Evolutionary conservation across 2,113 vertebrate species (phyloP), one percentile per base, ranked within the genome.

Genomic region (Channa argus): DNA sequence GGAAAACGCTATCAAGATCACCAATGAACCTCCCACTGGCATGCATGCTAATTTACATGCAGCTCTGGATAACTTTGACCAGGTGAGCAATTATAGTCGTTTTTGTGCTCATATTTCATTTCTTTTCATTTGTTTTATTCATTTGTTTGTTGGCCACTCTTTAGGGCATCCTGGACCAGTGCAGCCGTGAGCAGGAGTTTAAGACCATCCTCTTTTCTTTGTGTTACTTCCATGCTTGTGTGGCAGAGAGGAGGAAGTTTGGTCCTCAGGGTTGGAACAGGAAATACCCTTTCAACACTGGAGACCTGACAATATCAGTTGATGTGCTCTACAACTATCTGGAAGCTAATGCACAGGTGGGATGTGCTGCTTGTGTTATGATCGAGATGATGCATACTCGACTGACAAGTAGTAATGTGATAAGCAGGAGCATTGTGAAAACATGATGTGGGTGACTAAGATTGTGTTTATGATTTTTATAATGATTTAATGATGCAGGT

Each of bases 151-250:
- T 37, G 15, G 0, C 50, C 2, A 34, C 9, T 80, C 24, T 72
- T 1, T 61, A 95, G 95, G 94, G 92, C 70, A 95, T 95, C 60
- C 88, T 95, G 87, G 94, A 96, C 83, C 93, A 92, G 88, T 95
- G 94, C 82, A 94, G 84, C 63, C 86, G 91, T 7, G 94, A 95
- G 86, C 94, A 95, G 86, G 95, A 96, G 91, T 96, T 96, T 82
- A 96, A 96, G 89, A 95, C 92, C 69, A 95, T 95, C 80, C 86
- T 96, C 43, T 96, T 96, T 87, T 95, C 95, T 9, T 84, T 95
- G 56, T 95, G 95, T 74, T 96, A 95, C 79, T 96, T 95, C 64
- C 95, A 95, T 2, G 95, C 94, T 9, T 95, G 93, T 80, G 93
- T 95, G 63, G 94, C 94, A 0, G 94, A 95, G 77, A 90, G 95